Conservation (phyloP, 2,113 vertebrate genomes). For the Ramphastos sulfuratus region DNA sequence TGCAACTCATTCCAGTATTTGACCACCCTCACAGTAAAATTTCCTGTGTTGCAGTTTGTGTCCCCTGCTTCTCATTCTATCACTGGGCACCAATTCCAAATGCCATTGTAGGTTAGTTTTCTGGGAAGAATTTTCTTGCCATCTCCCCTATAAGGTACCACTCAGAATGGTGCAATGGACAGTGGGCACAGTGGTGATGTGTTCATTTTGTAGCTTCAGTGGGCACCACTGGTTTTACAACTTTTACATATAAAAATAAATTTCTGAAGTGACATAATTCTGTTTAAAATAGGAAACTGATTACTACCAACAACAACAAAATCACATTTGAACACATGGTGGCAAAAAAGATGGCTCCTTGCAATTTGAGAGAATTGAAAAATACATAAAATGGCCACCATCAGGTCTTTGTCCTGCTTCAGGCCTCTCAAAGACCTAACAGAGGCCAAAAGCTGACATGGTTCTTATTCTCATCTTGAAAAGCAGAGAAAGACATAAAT, state of each 20-base stretch:
- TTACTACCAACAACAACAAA: not conserved
- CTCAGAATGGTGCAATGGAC: not conserved
- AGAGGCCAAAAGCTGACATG: not conserved
- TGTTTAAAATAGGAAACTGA: not conserved
- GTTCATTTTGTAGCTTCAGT: not conserved
- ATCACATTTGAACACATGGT: not conserved
- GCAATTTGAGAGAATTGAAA: not conserved
- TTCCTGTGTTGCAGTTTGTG: not conserved
- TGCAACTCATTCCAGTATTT: not conserved
- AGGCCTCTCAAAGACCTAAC: not conserved
- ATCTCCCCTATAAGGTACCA: not conserved
- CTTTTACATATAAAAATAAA: not conserved
- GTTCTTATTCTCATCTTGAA: not conserved
- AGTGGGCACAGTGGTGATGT: not conserved
- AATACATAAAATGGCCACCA: not conserved
- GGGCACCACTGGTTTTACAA: not conserved
- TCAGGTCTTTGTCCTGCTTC: not conserved
- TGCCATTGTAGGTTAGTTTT: fast-evolving
- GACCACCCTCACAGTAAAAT: not conserved
- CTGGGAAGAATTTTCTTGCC: not conserved
- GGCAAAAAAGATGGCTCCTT: not conserved
- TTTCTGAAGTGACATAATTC: not conserved
- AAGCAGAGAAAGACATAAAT: not conserved
- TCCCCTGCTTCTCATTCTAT: not conserved
- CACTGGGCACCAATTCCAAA: not conserved